Evolutionary conservation across 1,140 invertebrate species (phyloP).

Genomic region (Trachymyrmex cornetzi): DNA sequence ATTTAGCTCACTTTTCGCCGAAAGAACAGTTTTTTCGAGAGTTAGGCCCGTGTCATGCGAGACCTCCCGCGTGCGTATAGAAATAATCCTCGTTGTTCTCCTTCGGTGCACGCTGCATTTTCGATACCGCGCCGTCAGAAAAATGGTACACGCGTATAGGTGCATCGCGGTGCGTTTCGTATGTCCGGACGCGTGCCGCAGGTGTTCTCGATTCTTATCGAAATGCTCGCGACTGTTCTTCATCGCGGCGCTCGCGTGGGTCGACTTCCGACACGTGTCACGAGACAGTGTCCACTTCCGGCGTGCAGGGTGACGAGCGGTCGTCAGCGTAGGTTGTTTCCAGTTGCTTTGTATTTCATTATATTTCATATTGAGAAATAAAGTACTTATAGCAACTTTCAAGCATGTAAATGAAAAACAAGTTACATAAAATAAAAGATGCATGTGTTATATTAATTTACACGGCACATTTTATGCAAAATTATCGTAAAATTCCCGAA

Average conservation of each 20-base stretch:
- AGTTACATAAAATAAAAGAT: background rate
- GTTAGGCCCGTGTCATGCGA: background rate
- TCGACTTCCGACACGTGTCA: slow-evolving; percentile 77
- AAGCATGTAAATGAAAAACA: background rate
- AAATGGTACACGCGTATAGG: background rate
- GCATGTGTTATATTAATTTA: background rate
- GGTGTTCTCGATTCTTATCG: slow-evolving; percentile 77
- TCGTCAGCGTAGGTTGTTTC: slow-evolving; percentile 9
- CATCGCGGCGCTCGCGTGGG: slow-evolving; percentile 71
- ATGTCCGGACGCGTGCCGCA: slow-evolving; percentile 78
- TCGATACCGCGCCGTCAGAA: too few relatives aligned
- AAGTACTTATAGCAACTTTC: background rate
- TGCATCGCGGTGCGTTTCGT: background rate
- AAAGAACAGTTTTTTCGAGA: background rate
- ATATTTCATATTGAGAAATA: background rate
- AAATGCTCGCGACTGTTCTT: slow-evolving; percentile 25
- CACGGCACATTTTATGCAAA: background rate
- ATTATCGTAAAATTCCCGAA: background rate
- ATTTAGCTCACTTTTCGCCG: slow-evolving; percentile 71
- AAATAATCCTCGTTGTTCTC: slow-evolving; percentile 49
- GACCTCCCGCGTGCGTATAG: background rate
- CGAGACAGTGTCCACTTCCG: slow-evolving; percentile 66
- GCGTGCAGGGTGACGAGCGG: background rate
- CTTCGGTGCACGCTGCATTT: background rate
- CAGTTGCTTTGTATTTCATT: background rate